Evolutionary conservation across 2,888 invertebrate species (phyloP).

Genomic region (Acrobasis consociella): DNA sequence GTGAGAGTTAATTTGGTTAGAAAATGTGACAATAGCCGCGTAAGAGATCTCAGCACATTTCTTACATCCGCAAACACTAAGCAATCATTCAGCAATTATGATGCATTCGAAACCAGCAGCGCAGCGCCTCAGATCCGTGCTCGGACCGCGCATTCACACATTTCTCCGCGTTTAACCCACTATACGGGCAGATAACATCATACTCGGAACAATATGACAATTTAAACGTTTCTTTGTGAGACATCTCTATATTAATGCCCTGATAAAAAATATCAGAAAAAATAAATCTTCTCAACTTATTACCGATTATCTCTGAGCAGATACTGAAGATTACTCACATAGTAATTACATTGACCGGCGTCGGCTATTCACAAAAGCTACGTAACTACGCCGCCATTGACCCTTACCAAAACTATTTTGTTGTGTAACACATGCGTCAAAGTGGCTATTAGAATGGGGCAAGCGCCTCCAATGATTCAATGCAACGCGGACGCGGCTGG

Average conservation of each 20-base stretch:
- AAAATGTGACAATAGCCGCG: conserved; percentile 4
- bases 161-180: conserved; percentile 19
- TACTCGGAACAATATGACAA: conserved; percentile 16
- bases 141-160: conserved; percentile 11
- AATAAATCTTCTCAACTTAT: not conserved
- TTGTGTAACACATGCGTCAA: conserved; percentile 57
- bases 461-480: conserved; percentile 53
- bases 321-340: conserved; percentile 9
- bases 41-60: conserved; percentile 7
- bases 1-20: not conserved
- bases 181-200: conserved; percentile 15
- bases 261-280: not conserved
- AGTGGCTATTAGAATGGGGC: conserved; percentile 54
- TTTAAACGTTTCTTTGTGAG: conserved; percentile 11
- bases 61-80: conserved; percentile 17
- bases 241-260: not conserved
- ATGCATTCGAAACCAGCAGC: conserved; percentile 14
- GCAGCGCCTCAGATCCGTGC: conserved; percentile 15
- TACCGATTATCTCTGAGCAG: not conserved
- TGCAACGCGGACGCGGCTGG: conserved; percentile 48
- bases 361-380: conserved; percentile 17
- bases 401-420: conserved; percentile 49
- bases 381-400: conserved; percentile 50
- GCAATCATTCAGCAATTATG: conserved; percentile 21
- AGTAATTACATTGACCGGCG: conserved; percentile 9